These are phyloP conservation scores for Sclerodermus sp. DNA, from an alignment of 2,888 invertebrate species.

Conservation along the genomic window DNA sequence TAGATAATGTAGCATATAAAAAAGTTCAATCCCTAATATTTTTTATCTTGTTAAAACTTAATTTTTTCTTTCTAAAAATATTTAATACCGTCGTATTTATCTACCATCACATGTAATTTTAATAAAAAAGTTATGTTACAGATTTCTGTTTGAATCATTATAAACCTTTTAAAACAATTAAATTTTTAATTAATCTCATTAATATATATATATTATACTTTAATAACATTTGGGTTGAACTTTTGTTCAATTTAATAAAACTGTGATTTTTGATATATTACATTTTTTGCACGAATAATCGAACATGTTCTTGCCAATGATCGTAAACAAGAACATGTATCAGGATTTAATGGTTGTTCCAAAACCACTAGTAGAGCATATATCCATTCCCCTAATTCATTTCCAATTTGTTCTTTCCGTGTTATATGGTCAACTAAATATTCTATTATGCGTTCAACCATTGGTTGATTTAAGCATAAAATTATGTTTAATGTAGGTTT, in stretches of 20 bases:
- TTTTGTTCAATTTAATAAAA: not conserved
- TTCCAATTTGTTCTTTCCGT: conserved; percentile 54
- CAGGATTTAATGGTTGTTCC: conserved; percentile 69
- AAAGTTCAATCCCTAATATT: conserved; percentile 15
- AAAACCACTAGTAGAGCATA: conserved; percentile 69
- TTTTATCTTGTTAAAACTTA: not conserved
- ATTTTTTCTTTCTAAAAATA: not conserved
- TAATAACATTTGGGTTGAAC: too few species aligned
- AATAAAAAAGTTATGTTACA: not conserved
- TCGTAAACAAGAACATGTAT: conserved; percentile 68
- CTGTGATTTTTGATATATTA: conserved; percentile 29
- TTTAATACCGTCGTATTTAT: not conserved
- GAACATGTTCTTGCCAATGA: conserved; percentile 68
- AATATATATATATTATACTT: too few species aligned
- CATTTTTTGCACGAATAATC: conserved; percentile 58
- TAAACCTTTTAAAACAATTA: too few species aligned
- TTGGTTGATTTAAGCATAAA: conserved; percentile 58
- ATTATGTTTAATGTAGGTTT: conserved; percentile 47
- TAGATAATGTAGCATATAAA: conserved; percentile 1
- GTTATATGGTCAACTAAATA: conserved; percentile 60
- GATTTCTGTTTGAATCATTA: not conserved
- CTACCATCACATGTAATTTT: conserved; percentile 15
- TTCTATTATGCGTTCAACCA: conserved; percentile 58
- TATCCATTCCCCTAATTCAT: conserved; percentile 69
- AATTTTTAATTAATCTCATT: too few species aligned